Base-by-base conservation (phyloP, 2,888 invertebrate genomes). In the Schizaphis graminum region DNA sequence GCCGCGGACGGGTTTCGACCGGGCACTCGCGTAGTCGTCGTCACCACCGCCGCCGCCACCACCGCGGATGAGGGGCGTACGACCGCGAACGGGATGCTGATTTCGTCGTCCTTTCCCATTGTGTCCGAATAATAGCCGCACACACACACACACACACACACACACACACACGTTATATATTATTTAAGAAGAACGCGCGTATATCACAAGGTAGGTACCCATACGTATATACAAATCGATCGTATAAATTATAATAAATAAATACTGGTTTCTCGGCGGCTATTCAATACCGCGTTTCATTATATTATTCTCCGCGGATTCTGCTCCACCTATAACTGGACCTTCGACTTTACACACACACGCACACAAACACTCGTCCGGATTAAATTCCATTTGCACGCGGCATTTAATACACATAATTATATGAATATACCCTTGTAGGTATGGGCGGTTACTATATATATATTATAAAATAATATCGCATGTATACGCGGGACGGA, bases 1-100 rank as follows among this genome's bases (percentile, higher is more conserved):
- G n/a, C 57, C 89, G 77, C 77, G 77, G 91, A 91, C 84, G 84
- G 91, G 91, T 91, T 91, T 91, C 77, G 77, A 77, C 47, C 49
- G 35, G 35, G n/a, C 49, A 49, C 49, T 49, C 49, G 49, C 49
- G 44, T 47, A 47, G 49, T 11, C 13, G 13, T 16, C 26, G 77
- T 26, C 91, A n/a, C 16, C 49, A 21, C 35, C 91, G 47, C 16
- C 49, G 35, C 35, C 24, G n/a, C 53, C 28, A 44, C 44, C 44
- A 56, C 21, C 8, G 44, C 41, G n/a, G 61, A 90, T 21, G 67
- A 91, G 35, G 67, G 67, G 91, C 49, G 77, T 49, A 49, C 35
- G 28, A 49, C 49, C 90, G 90, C 67, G 90, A 67, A 89, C 89
- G 89, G 57, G 90, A 90, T 90, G 61, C 61, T 67, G 61, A 61